phyloP scores from a whole-genome alignment of 64 coral and sea anemone species.

The Actinia equina region DNA sequence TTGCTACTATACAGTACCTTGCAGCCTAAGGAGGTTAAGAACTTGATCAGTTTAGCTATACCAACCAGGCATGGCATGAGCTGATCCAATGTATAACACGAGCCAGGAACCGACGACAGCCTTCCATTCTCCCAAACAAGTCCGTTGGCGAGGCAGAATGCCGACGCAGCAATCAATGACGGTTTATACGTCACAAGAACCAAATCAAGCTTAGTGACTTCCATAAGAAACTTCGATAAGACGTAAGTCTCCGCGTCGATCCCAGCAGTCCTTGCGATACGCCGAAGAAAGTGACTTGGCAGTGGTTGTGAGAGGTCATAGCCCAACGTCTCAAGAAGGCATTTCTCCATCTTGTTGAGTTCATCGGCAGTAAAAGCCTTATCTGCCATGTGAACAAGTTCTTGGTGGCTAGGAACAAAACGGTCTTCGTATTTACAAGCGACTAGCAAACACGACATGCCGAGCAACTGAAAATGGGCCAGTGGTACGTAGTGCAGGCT shows the following conservation, averaged over 20 bases:
- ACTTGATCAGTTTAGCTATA: background rate
- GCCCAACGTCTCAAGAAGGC: background rate
- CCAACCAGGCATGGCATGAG: constrained; percentile 5
- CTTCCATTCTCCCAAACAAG: constrained; percentile 13
- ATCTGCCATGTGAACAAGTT: constrained; percentile 22
- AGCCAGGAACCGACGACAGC: constrained; percentile 7
- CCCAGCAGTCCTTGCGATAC: background rate
- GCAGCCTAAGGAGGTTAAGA: background rate
- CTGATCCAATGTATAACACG: background rate
- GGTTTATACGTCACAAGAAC: constrained; percentile 17
- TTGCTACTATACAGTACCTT: background rate
- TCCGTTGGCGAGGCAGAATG: constrained; percentile 6
- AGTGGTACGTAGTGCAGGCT: constrained; percentile 6
- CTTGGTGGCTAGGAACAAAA: constrained; percentile 5
- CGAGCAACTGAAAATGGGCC: constrained; percentile 18
- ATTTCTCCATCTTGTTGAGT: constrained; percentile 15
- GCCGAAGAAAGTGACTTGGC: constrained; percentile 29
- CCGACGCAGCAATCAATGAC: constrained; percentile 2
- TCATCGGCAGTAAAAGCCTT: background rate
- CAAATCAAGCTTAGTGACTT: background rate
- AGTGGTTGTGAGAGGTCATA: constrained; percentile 7
- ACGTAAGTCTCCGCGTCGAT: constrained; percentile 5
- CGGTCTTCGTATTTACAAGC: constrained; percentile 32
- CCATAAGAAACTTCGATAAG: constrained; percentile 17
- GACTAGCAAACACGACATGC: constrained; percentile 15